A percentile compares a stretch with the other conserved stretches of the same genome.
phyloP scores from a whole-genome alignment of 2,797 vertebrate species.

The Dendrocincla tyrannina region DNA sequence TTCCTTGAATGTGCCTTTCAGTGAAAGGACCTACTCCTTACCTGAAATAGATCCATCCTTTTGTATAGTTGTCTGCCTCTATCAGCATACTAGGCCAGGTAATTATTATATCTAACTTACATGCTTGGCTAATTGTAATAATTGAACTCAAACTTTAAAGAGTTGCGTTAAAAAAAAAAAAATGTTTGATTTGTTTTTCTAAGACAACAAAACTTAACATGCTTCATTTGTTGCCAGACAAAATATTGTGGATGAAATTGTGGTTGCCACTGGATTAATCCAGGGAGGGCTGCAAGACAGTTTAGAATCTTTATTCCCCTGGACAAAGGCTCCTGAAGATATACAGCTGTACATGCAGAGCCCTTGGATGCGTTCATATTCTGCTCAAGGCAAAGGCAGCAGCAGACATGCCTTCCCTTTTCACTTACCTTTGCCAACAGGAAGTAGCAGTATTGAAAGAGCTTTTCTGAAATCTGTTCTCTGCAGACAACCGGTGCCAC shows the following conservation, averaged over 20 bases:
- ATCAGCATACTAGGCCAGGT: rapidly evolving
- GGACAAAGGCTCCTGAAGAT: not conserved
- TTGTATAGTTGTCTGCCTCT: not conserved
- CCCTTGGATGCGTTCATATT: not conserved
- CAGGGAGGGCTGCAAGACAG: not conserved
- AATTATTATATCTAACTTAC: not conserved
- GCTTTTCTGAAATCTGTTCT: not conserved
- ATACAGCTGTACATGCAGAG: not conserved
- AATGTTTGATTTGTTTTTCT: not conserved
- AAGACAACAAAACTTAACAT: not conserved
- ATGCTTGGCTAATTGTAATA: not conserved
- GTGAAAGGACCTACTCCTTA: not conserved
- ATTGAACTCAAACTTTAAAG: not conserved
- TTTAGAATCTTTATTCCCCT: not conserved
- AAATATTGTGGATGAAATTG: not conserved
- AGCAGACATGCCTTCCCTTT: not conserved
- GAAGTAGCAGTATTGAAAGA: not conserved
- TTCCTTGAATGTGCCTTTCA: not conserved
- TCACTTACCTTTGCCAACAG: not conserved
- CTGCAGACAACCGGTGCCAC: not conserved
- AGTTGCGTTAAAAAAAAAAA: not conserved
- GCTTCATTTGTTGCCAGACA: not conserved
- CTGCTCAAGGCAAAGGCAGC: not conserved
- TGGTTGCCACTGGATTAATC: not conserved
- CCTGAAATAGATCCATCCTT: not conserved